A percentile compares a stretch with the other conserved stretches of the same genome.
Conservation (phyloP, 1,140 invertebrate species). For the Drosophila punjabiensis region DNA sequence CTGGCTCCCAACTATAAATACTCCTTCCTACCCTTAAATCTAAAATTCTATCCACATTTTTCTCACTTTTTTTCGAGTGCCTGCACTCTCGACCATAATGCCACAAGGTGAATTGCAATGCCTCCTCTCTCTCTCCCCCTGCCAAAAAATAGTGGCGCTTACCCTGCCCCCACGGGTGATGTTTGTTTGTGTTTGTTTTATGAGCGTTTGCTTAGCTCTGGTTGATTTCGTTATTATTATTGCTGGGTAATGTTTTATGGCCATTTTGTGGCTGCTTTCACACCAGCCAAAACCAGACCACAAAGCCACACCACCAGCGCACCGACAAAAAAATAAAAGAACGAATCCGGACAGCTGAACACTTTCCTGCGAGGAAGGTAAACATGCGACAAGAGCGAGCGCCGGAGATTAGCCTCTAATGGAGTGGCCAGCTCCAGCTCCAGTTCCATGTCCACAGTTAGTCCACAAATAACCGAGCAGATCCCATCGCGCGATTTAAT, state of each 20-base stretch:
- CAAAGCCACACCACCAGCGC: constrained; percentile 23
- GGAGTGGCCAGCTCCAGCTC: constrained; percentile 55
- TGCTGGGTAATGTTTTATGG: constrained; percentile 62
- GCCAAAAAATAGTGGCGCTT: constrained; percentile 6
- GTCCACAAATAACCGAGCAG: constrained; percentile 36
- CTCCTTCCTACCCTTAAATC: background rate
- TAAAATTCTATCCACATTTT: background rate
- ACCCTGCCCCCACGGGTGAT: background rate
- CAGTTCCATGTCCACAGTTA: background rate
- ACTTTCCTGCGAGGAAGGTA: constrained; percentile 52
- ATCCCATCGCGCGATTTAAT: constrained; percentile 30
- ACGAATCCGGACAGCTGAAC: constrained; percentile 43
- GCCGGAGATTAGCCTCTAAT: constrained; percentile 71
- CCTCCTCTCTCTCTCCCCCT: background rate
- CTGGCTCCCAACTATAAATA: too few relatives aligned
- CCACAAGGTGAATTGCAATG: constrained; percentile 29
- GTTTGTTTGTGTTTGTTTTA: constrained; percentile 72
- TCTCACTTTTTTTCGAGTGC: constrained; percentile 9
- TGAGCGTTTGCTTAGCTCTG: constrained; percentile 54
- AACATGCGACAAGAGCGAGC: constrained; percentile 35
- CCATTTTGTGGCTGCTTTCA: constrained; percentile 54
- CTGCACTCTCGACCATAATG: constrained; percentile 5
- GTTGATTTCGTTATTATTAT: constrained; percentile 75
- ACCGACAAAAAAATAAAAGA: constrained; percentile 14
- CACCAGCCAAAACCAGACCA: constrained; percentile 19